These are phyloP conservation scores for Poecilobothrus nobilitatus DNA, from an alignment of 2,888 invertebrate genomes.

Conservation along the genomic window DNA sequence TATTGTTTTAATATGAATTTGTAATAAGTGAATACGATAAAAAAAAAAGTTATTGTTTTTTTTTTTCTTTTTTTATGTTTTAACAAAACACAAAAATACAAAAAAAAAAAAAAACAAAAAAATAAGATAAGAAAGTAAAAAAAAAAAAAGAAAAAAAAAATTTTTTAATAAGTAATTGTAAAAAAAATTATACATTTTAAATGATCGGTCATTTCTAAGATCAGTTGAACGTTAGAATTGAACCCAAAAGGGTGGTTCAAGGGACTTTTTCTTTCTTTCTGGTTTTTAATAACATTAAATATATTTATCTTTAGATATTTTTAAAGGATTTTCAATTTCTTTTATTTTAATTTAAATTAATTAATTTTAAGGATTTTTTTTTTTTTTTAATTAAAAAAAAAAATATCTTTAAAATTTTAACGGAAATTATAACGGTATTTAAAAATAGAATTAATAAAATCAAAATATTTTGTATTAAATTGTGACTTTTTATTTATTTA, in stretches of 20 bases:
- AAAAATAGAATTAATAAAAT: too few relatives aligned
- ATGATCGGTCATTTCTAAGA: constrained; percentile 29
- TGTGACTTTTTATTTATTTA: too few relatives aligned
- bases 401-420: too few relatives aligned
- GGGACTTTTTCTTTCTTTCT: constrained; percentile 13
- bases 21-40: constrained; percentile 5
- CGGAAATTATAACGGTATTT: too few relatives aligned
- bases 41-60: background rate
- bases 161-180: constrained; percentile 10
- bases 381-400: too few relatives aligned
- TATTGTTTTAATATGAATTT: background rate
- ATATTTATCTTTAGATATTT: too few relatives aligned
- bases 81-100: constrained; percentile 10
- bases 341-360: too few relatives aligned
- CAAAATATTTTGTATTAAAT: too few relatives aligned
- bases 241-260: constrained; percentile 34
- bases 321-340: too few relatives aligned
- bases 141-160: constrained; percentile 19
- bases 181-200: constrained; percentile 27
- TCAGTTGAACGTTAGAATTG: constrained; percentile 42
- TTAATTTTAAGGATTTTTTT: too few relatives aligned
- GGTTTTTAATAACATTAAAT: constrained; percentile 9
- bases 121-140: constrained; percentile 20
- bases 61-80: constrained; percentile 14
- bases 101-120: constrained; percentile 17